These are phyloP conservation scores for Marmota flaviventris DNA, from an alignment of 2,113 vertebrate species.

Conservation along the genomic window DNA sequence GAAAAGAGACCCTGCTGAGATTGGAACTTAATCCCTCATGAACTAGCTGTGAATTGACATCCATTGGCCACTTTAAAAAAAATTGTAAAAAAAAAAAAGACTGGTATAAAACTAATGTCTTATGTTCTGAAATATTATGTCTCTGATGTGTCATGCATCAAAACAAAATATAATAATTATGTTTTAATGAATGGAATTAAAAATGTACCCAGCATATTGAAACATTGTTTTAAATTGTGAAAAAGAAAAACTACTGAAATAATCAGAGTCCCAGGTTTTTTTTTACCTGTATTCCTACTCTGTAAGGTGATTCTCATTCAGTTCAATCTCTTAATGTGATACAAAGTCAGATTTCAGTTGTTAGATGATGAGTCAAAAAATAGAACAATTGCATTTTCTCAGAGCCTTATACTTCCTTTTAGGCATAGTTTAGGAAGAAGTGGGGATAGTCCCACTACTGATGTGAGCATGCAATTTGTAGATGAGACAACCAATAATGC, in stretches of 20 bases:
- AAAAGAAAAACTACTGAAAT: background rate
- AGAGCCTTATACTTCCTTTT: background rate
- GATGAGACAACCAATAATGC: background rate
- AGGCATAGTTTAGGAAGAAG: background rate
- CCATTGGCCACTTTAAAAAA: background rate
- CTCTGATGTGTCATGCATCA: background rate
- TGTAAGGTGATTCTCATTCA: background rate
- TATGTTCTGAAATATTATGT: background rate
- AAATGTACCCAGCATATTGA: background rate
- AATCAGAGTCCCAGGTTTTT: background rate
- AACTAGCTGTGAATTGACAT: background rate
- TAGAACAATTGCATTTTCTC: background rate
- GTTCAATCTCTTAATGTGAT: background rate
- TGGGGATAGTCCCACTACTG: background rate
- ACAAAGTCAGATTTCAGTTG: slow-evolving; percentile 4
- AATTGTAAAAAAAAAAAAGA: background rate
- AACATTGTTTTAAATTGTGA: background rate
- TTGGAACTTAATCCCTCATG: background rate
- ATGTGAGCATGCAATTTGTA: background rate
- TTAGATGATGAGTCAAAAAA: slow-evolving; percentile 3
- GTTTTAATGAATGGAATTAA: background rate
- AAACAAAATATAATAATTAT: background rate
- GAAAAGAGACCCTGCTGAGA: background rate
- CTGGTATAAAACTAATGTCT: background rate
- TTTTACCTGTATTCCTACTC: background rate